Evolutionary conservation across 2,113 vertebrate species (phyloP).

Genomic region (Rutilus rutilus): DNA sequence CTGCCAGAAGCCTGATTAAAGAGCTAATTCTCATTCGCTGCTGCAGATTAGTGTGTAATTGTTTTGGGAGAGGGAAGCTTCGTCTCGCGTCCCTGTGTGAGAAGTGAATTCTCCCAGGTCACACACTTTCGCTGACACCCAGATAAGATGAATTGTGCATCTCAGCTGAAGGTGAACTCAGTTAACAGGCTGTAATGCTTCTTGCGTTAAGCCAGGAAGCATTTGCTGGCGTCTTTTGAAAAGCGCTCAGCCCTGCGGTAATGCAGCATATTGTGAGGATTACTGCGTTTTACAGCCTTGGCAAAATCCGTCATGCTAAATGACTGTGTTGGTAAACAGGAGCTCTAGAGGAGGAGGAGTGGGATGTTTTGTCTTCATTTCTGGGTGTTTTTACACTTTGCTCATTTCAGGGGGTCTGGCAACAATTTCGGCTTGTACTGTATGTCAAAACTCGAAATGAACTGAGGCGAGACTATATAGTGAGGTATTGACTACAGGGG

Average conservation of each 20-base stretch:
- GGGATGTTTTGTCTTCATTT: not conserved
- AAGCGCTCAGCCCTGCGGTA: not conserved
- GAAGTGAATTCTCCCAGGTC: conserved; percentile 53
- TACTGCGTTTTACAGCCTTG: conserved; percentile 1
- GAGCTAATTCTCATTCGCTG: conserved; percentile 72
- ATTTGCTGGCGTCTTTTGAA: not conserved
- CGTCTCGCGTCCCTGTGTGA: conserved; percentile 55
- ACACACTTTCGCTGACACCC: conserved; percentile 57
- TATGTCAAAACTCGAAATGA: not conserved
- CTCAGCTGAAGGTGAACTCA: conserved; percentile 57
- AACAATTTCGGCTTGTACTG: not conserved
- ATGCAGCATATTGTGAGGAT: conserved; percentile 4
- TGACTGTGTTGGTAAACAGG: conserved; percentile 12
- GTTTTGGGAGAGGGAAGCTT: conserved; percentile 70
- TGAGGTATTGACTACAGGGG: too few relatives aligned
- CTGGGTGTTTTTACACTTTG: conserved; percentile 4
- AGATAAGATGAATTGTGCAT: conserved; percentile 57
- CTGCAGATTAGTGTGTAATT: conserved; percentile 77
- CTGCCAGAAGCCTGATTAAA: conserved; percentile 69
- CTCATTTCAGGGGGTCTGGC: not conserved
- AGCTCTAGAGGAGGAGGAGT: not conserved
- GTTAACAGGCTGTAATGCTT: conserved; percentile 43
- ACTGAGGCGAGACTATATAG: not conserved
- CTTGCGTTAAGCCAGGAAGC: not conserved
- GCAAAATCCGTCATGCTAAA: not conserved